phyloP scores from a whole-genome alignment of 1,140 invertebrate genomes.

The Drosophila asahinai region DNA sequence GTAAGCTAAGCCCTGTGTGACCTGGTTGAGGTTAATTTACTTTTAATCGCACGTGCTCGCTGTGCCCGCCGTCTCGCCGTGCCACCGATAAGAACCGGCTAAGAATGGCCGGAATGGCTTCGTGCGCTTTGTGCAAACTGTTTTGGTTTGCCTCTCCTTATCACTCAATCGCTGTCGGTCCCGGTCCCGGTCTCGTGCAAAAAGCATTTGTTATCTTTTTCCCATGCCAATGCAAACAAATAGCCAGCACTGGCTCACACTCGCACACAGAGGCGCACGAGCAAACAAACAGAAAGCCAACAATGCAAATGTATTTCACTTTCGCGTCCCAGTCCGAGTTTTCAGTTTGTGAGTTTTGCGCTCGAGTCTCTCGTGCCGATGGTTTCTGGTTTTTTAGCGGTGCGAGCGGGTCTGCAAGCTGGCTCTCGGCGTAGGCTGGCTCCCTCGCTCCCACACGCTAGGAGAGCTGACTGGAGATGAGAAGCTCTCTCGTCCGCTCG shows the following conservation, averaged over 20 bases:
- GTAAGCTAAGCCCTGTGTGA: conserved; percentile 56
- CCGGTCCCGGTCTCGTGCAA: conserved; percentile 38
- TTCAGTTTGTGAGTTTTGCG: conserved; percentile 9
- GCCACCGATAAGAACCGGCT: conserved; percentile 17
- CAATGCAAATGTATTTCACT: conserved; percentile 68
- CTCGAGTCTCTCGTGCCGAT: conserved; percentile 69
- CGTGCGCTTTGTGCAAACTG: conserved; percentile 5
- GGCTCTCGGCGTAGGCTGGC: conserved; percentile 14
- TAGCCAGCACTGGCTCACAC: conserved; percentile 23
- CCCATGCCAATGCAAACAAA: conserved; percentile 51
- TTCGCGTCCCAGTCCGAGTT: conserved; percentile 57
- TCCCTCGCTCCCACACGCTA: neutral
- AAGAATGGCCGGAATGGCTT: neutral
- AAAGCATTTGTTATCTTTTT: conserved; percentile 56
- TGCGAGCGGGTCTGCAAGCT: conserved; percentile 36
- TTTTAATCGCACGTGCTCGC: conserved; percentile 37
- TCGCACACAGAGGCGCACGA: neutral
- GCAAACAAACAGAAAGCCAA: conserved; percentile 43
- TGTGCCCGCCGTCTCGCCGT: neutral
- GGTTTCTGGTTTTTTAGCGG: conserved; percentile 48
- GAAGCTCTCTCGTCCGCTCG: conserved; percentile 22
- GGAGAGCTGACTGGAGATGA: conserved; percentile 1
- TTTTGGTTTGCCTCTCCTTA: conserved; percentile 16
- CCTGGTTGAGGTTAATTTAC: conserved; percentile 12
- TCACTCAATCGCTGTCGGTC: conserved; percentile 8